Evolutionary conservation across 2,888 invertebrate species (phyloP).

Genomic region (Sepiola atlantica): DNA sequence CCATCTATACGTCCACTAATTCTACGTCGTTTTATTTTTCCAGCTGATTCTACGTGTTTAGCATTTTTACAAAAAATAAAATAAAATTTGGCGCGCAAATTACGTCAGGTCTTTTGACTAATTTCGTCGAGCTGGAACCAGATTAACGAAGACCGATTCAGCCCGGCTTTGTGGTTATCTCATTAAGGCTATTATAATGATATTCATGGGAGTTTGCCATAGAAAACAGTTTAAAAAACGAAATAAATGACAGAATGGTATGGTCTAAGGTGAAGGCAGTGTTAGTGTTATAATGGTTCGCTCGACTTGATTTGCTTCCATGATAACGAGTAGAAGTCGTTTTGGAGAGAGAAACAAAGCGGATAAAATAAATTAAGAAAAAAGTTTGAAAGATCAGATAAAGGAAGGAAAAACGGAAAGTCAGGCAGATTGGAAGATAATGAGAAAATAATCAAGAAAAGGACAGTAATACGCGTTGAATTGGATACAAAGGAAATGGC

Average conservation of each 20-base stretch:
- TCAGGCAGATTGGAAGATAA: too few species aligned
- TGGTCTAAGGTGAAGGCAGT: neutral
- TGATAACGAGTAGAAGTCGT: neutral
- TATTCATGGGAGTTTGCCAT: neutral
- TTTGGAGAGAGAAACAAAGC: neutral
- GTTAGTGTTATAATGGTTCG: neutral
- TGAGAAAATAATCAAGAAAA: too few species aligned
- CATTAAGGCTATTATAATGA: neutral
- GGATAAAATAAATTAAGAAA: neutral
- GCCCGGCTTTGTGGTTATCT: conserved; percentile 32
- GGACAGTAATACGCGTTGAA: too few species aligned
- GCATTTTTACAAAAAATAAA: neutral
- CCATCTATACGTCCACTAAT: neutral
- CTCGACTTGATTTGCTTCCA: neutral
- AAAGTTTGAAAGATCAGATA: too few species aligned
- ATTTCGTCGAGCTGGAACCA: neutral
- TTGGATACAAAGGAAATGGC: too few species aligned
- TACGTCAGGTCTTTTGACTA: neutral
- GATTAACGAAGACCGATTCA: neutral
- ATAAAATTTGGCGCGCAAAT: neutral
- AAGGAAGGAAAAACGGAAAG: too few species aligned
- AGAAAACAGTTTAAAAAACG: neutral
- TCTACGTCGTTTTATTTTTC: neutral
- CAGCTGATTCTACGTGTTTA: neutral
- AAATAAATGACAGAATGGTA: neutral